phyloP scores from a whole-genome alignment of 1,140 invertebrate genomes.

The Chrysoperla carnea region DNA sequence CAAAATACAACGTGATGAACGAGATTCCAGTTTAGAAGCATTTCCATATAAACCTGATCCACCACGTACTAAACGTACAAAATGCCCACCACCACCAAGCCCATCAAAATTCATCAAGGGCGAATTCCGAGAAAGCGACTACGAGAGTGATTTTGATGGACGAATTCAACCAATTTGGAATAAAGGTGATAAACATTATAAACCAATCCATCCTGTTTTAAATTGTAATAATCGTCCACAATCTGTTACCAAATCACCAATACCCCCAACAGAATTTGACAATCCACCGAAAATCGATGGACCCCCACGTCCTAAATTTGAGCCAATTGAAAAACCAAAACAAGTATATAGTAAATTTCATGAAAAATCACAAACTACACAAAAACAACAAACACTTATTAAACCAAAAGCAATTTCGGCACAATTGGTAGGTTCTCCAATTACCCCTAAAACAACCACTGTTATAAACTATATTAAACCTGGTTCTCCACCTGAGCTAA shows the following conservation, averaged over 20 bases:
- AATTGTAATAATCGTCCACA: slow-evolving; percentile 24
- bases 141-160: slow-evolving; percentile 54
- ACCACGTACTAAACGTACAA: slow-evolving; percentile 17
- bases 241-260: slow-evolving; percentile 28
- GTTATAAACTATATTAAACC: slow-evolving; percentile 29
- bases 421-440: slow-evolving; percentile 16
- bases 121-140: slow-evolving; percentile 52
- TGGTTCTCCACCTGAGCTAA: slow-evolving; percentile 35
- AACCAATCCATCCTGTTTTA: slow-evolving; percentile 36
- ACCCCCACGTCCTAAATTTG: slow-evolving; percentile 32
- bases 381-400: slow-evolving; percentile 21
- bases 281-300: slow-evolving; percentile 24
- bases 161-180: slow-evolving; percentile 42
- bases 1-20: slow-evolving; percentile 14
- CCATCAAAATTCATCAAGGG: slow-evolving; percentile 47
- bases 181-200: slow-evolving; percentile 32
- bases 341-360: slow-evolving; percentile 15
- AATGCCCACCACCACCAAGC: slow-evolving; percentile 28
- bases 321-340: slow-evolving; percentile 31
- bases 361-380: slow-evolving; percentile 15
- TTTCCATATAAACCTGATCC: slow-evolving; percentile 27
- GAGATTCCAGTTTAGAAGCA: slow-evolving; percentile 23
- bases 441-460: slow-evolving; percentile 20
- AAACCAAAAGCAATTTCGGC: slow-evolving; percentile 27
- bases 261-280: slow-evolving; percentile 37